Evolutionary conservation across 2,113 vertebrate genomes (phyloP), one percentile per base, ranked within the genome.

Genomic region (Lagopus leucura): DNA sequence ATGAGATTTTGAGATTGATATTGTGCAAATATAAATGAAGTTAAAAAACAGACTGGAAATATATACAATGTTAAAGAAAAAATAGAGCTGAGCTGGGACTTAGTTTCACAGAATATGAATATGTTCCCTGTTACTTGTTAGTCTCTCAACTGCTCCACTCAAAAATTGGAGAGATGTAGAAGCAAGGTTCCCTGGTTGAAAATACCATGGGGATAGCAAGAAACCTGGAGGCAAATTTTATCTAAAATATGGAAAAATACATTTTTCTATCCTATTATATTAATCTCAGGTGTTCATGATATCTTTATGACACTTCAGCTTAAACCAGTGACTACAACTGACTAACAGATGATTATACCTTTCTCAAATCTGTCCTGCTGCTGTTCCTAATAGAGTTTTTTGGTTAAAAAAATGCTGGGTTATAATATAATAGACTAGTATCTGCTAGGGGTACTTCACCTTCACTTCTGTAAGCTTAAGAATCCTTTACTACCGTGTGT

Each of bases 111-210:
- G 50, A 76, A 76, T 24, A 42, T 42, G 12, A 76, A 65, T 84
- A 34, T 6, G 3, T 6, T 63, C 0, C 27, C 27, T 82, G 16
- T 7, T 47, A 15, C 82, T 95, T 32, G 4, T 13, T 87, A 24
- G 6, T 6, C 57, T 19, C 15, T 17, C 1, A 3, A 6, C 3
- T 7, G n/a, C 3, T 3, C 5, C 34, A 30, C 13, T 2, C 15
- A 48, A 67, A 74, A 20, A 58, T 28, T 28, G 34, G 40, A 72
- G 16, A 12, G 8, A 47, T n/a, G 3, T 16, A 13, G 40, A 65
- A 91, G 79, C 4, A 28, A 45, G 4, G 4, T 61, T 52, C 10
- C 64, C 4, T 8, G 19, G 6, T 25, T 54, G n/a, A 76, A 83
- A 85, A 61, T 84, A 60, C 21, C 32, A n/a, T 20, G 30, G 55